Percentiles rank a stretch among this genome's conserved stretches.
Conservation (phyloP, 1,140 invertebrate genomes). For the Calliphora vicina region DNA sequence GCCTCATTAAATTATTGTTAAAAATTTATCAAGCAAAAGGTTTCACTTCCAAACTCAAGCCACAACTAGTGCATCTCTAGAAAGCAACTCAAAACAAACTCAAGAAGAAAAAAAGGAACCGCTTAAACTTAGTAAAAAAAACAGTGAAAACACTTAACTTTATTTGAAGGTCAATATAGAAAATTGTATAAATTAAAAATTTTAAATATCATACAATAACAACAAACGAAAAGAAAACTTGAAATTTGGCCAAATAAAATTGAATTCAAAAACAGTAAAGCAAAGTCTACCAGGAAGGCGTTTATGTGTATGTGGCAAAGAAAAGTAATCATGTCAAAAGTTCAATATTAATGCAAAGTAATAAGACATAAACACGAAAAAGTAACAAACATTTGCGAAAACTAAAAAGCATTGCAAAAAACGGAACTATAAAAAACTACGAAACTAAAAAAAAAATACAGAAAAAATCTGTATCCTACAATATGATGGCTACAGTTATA, state of each 20-base stretch:
- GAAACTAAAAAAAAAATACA: neutral
- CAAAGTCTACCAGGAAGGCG: neutral
- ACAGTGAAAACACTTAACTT: neutral
- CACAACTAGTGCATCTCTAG: neutral
- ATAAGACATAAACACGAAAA: neutral
- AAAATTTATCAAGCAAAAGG: neutral
- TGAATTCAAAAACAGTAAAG: neutral
- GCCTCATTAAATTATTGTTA: neutral
- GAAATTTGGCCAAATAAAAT: neutral
- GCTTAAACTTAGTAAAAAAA: neutral
- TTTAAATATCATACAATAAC: neutral
- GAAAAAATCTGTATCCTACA: constrained; percentile 2
- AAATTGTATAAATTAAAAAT: neutral
- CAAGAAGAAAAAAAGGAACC: neutral
- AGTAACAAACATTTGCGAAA: neutral
- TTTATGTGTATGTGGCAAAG: no score
- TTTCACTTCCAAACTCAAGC: neutral
- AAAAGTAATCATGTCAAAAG: neutral
- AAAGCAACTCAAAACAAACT: neutral
- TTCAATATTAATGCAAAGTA: constrained; percentile 6
- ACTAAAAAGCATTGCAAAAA: neutral
- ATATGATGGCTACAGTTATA: constrained; percentile 11
- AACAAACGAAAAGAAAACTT: neutral
- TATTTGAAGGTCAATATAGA: constrained; percentile 6
- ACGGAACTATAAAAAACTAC: neutral